These are phyloP conservation scores for Drosophila mulleri DNA, from an alignment of 2,888 invertebrate species.

Conservation along the genomic window DNA sequence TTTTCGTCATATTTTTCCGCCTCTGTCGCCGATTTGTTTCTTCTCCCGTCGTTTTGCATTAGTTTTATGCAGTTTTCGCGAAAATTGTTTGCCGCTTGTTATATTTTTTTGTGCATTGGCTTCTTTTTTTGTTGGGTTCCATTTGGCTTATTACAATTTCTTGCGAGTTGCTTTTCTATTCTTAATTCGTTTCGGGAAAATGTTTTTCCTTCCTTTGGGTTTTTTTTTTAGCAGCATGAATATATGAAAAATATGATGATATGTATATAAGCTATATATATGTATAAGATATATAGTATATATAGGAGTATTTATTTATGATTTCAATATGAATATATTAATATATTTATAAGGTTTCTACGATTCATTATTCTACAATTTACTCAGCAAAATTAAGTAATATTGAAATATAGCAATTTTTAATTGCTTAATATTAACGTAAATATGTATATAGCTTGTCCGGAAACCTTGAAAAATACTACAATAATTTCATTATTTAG, in stretches of 20 bases:
- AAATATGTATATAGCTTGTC: no score
- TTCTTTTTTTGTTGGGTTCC: conserved; percentile 2
- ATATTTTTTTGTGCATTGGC: conserved; percentile 46
- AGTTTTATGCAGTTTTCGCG: conserved; percentile 66
- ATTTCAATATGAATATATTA: no score
- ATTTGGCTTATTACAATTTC: conserved; percentile 18
- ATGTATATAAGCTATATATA: not conserved
- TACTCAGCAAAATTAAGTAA: no score
- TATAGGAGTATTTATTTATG: not conserved
- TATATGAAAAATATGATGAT: not conserved
- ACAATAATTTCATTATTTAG: no score
- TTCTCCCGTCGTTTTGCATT: conserved; percentile 42
- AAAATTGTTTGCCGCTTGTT: conserved; percentile 30
- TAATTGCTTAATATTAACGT: no score
- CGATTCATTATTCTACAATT: no score
- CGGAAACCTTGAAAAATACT: no score
- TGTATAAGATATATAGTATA: not conserved
- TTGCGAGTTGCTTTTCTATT: conserved; percentile 8
- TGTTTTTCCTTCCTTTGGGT: not conserved
- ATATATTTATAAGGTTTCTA: no score
- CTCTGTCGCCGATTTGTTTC: not conserved
- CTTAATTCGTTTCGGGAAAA: conserved; percentile 6
- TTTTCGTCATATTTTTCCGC: conserved; percentile 5
- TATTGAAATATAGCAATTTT: no score
- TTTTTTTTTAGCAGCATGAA: not conserved